phyloP scores from a whole-genome alignment of 2,797 vertebrate species.

The Uromys caudimaculatus region DNA sequence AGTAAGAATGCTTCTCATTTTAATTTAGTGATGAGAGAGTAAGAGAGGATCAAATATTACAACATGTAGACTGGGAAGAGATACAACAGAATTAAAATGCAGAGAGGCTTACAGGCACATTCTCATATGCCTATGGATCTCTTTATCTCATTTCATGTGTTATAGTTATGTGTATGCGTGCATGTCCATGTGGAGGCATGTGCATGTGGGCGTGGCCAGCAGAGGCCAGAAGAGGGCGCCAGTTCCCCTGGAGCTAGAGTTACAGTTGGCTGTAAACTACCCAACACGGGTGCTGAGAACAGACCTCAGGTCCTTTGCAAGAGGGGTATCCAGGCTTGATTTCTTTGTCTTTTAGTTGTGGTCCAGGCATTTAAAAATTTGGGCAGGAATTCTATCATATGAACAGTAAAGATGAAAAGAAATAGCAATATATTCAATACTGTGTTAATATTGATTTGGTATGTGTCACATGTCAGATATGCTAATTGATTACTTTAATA shows the following conservation, averaged over 20 bases:
- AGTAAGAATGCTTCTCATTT: conserved; percentile 35
- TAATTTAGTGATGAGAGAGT: not conserved
- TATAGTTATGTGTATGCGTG: not conserved
- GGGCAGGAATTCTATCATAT: conserved; percentile 64
- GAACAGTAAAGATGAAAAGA: conserved; percentile 61
- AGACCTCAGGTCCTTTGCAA: not conserved
- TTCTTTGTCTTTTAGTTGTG: not conserved
- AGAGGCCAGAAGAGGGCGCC: not conserved
- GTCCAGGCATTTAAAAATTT: conserved; percentile 41
- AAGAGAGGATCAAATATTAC: not conserved
- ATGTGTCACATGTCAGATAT: not conserved
- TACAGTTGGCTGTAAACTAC: not conserved
- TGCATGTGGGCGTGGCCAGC: not conserved
- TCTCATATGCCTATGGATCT: not conserved
- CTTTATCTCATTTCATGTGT: not conserved
- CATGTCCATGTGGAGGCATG: no score
- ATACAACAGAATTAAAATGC: not conserved
- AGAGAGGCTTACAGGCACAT: not conserved
- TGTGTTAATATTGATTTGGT: not conserved
- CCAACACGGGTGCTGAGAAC: not conserved
- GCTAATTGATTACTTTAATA: conserved; percentile 74
- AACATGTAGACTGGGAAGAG: not conserved
- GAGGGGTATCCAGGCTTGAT: not conserved
- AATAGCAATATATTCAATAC: conserved; percentile 15
- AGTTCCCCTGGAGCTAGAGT: not conserved